Evolutionary conservation across 53 echinoderm and acorn worm genomes (phyloP).

Genomic region (Glandiceps talaboti): DNA sequence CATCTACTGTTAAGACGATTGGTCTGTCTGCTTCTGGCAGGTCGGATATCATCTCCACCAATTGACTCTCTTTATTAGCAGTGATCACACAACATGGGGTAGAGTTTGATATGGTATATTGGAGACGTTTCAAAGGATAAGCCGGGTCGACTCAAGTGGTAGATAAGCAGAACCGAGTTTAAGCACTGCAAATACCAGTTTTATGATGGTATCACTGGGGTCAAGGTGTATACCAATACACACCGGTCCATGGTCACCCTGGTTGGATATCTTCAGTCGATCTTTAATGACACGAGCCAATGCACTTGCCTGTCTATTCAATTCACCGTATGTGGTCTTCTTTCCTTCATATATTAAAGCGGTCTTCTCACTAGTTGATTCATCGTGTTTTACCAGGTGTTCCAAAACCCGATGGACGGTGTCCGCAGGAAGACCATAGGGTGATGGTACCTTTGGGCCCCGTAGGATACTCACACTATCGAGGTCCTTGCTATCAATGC

Average conservation of each 20-base stretch:
- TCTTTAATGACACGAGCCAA: not conserved
- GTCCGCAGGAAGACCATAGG: not conserved
- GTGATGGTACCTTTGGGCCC: not conserved
- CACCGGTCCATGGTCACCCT: not conserved
- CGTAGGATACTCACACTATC: not conserved
- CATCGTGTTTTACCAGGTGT: not conserved
- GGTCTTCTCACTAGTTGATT: not conserved
- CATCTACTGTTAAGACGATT: not conserved
- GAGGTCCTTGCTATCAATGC: not conserved
- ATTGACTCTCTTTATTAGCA: not conserved
- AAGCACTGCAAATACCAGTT: not conserved
- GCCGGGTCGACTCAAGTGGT: not conserved
- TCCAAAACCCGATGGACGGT: not conserved
- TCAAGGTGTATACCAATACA: not conserved
- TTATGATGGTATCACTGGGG: not conserved
- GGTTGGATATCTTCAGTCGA: not conserved
- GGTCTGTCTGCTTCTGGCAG: not conserved
- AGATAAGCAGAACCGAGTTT: not conserved
- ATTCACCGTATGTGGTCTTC: not conserved
- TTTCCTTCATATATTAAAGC: not conserved
- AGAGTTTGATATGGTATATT: not conserved
- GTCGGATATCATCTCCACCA: not conserved
- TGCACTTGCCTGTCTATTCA: not conserved
- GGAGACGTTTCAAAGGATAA: not conserved
- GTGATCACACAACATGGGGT: not conserved